Conservation (phyloP, 2,888 invertebrate species). For the Oasisia sp. region DNA sequence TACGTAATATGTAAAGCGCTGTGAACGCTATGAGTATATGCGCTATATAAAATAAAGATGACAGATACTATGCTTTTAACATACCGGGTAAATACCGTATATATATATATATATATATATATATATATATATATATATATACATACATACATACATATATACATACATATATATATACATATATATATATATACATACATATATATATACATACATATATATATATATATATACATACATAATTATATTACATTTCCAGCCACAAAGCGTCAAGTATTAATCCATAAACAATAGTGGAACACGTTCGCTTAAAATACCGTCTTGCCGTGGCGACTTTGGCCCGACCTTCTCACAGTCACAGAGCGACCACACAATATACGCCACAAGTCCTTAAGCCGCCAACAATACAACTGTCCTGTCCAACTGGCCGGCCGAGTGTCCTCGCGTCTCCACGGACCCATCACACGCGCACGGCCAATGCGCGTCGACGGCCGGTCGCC, state of each 20-base stretch:
- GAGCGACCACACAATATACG: neutral
- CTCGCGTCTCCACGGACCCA: neutral
- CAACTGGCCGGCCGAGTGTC: neutral
- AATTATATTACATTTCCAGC: too few relatives aligned
- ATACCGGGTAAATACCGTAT: neutral
- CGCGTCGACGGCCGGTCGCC: neutral
- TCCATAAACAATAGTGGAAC: neutral
- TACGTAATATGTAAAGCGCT: too few relatives aligned
- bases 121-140: slow-evolving; percentile 14
- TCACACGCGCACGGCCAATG: neutral
- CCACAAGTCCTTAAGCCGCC: neutral
- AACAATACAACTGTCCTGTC: neutral
- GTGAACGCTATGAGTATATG: too few relatives aligned
- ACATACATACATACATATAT: neutral
- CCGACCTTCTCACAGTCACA: neutral
- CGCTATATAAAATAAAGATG: too few relatives aligned
- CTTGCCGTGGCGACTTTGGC: neutral
- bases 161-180: neutral
- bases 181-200: neutral
- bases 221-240: neutral
- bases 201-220: slow-evolving; percentile 17
- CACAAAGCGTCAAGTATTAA: neutral
- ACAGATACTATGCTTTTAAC: too few relatives aligned
- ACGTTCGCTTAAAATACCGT: neutral
- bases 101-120: slow-evolving; percentile 22